A percentile compares a stretch with the other conserved stretches of the same genome.
These are phyloP conservation scores for Isoperla grammatica DNA, from an alignment of 2,888 invertebrate genomes.

Conservation along the genomic window DNA sequence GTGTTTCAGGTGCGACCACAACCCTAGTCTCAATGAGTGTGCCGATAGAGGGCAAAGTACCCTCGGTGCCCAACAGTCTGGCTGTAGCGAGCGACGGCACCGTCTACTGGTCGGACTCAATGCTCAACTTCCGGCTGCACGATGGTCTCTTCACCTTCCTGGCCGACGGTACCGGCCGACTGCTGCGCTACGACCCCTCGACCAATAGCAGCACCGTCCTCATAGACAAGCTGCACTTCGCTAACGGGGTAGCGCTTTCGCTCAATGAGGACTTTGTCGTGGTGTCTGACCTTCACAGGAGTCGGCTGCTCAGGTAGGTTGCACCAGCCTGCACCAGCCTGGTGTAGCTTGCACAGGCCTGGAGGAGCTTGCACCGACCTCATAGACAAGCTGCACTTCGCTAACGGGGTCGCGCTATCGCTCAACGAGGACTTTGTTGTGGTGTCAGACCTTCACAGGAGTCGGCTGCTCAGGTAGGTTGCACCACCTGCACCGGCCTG, in stretches of 20 bases:
- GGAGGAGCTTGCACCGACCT: too few species aligned
- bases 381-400: too few species aligned
- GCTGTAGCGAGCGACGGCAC: conserved; percentile 73
- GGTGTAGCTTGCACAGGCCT: too few species aligned
- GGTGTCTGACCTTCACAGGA: conserved; percentile 63
- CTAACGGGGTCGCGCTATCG: too few species aligned
- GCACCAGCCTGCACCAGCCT: too few species aligned
- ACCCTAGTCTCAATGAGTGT: conserved; percentile 59
- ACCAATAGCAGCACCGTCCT: conserved; percentile 72
- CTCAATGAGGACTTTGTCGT: conserved; percentile 76
- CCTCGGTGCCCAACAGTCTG: conserved; percentile 68
- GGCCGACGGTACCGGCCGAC: conserved; percentile 75
- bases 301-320: conserved; percentile 57
- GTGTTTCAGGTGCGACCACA: conserved; percentile 48
- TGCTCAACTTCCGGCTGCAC: conserved; percentile 62
- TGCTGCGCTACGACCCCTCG: conserved; percentile 72
- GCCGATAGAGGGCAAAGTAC: conserved; percentile 59
- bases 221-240: conserved; percentile 69
- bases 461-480: too few species aligned
- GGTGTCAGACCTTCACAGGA: too few species aligned
- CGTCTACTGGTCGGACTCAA: conserved; percentile 86
- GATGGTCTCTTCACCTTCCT: conserved; percentile 62
- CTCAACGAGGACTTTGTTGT: too few species aligned
- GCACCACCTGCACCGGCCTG: too few species aligned
- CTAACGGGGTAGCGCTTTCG: conserved; percentile 83